phyloP scores from a whole-genome alignment of 1,140 invertebrate genomes.

The Fopius arisanus region DNA sequence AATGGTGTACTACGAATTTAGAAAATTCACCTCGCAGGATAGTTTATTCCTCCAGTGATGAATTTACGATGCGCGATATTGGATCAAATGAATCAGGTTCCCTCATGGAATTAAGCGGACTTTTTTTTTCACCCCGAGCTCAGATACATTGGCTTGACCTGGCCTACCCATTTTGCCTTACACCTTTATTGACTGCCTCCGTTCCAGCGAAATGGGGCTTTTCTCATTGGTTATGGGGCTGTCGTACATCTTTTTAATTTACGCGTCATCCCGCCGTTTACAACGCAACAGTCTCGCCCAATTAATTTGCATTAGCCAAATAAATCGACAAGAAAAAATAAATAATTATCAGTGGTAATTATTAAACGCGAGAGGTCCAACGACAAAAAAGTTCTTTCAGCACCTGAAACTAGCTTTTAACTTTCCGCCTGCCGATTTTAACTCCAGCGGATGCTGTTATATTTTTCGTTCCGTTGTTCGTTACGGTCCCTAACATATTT shows the following conservation, averaged over 20 bases:
- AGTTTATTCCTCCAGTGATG: slow-evolving; percentile 55
- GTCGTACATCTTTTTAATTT: neutral
- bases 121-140: neutral
- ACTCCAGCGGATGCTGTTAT: neutral
- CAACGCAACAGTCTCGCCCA: neutral
- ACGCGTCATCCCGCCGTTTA: neutral
- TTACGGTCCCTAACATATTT: slow-evolving; percentile 9
- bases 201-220: neutral
- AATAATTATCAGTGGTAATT: too few relatives aligned
- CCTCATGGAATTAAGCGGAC: slow-evolving; percentile 62
- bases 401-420: too few relatives aligned
- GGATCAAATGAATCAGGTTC: slow-evolving; percentile 64
- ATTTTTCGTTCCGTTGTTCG: slow-evolving; percentile 1
- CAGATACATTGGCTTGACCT: slow-evolving; percentile 2
- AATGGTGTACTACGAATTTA: neutral
- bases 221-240: neutral
- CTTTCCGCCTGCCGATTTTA: neutral
- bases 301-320: neutral
- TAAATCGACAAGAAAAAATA: too few relatives aligned
- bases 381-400: too few relatives aligned
- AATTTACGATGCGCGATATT: slow-evolving; percentile 62
- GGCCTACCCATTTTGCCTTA: neutral
- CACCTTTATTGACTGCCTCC: neutral
- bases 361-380: too few relatives aligned
- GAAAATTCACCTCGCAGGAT: slow-evolving; percentile 36